Evolutionary conservation across 2,888 invertebrate genomes (phyloP).

Genomic region (Heteropelma amictum): DNA sequence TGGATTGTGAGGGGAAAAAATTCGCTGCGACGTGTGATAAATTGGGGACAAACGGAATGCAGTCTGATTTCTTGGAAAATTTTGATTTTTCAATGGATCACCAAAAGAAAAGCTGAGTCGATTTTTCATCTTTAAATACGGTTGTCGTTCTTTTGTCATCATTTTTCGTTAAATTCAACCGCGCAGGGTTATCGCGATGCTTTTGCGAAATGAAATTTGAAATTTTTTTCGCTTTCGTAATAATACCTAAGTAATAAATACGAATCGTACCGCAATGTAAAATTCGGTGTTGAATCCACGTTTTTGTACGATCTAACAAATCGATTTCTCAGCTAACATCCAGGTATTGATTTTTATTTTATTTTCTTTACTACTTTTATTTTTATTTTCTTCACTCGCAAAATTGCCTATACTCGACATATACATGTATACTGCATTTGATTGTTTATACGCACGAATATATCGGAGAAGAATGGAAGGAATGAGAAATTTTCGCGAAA

Average conservation of each 20-base stretch:
- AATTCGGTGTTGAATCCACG: conserved; percentile 36
- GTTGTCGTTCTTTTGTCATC: too few species aligned
- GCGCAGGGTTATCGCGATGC: too few species aligned
- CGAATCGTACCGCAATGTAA: conserved; percentile 14
- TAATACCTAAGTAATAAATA: neutral
- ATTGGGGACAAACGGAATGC: too few species aligned
- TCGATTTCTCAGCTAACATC: conserved; percentile 47
- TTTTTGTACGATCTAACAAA: conserved; percentile 34
- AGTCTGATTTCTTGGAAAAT: too few species aligned
- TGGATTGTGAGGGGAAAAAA: too few species aligned
- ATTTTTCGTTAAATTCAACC: too few species aligned
- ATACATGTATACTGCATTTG: conserved; percentile 58
- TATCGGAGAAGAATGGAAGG: neutral
- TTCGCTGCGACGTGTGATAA: too few species aligned
- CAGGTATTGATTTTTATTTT: conserved; percentile 15
- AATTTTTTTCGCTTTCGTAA: too few species aligned
- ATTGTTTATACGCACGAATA: conserved; percentile 62
- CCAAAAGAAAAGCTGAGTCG: too few species aligned
- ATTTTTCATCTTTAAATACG: too few species aligned
- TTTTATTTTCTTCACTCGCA: conserved; percentile 22
- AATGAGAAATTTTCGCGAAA: neutral
- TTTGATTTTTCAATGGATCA: too few species aligned
- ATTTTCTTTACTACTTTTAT: neutral
- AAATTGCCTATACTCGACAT: conserved; percentile 52
- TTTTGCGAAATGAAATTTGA: too few species aligned